Percentiles rank a stretch among this genome's conserved stretches.
Evolutionary conservation across 2,113 vertebrate genomes (phyloP).

Genomic region (Myxocyprinus asiaticus): DNA sequence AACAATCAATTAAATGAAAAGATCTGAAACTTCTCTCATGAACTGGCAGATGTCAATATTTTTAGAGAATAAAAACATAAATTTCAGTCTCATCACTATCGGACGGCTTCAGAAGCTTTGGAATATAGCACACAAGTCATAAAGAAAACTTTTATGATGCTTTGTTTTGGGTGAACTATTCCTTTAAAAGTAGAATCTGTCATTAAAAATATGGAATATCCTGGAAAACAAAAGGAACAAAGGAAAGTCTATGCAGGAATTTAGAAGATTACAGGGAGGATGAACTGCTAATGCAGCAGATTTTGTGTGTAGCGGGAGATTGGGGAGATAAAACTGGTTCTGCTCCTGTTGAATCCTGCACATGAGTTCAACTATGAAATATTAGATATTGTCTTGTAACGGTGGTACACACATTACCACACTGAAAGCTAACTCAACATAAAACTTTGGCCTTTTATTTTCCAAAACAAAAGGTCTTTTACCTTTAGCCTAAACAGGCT

Average conservation of each 20-base stretch:
- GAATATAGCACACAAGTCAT: too few relatives aligned
- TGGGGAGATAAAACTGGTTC: not conserved
- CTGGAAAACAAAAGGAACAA: not conserved
- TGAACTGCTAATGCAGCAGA: not conserved
- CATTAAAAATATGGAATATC: too few relatives aligned
- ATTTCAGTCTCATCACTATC: too few relatives aligned
- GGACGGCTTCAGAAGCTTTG: too few relatives aligned
- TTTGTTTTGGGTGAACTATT: too few relatives aligned
- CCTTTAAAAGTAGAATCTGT: too few relatives aligned
- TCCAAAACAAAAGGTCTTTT: not conserved
- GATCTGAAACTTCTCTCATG: too few relatives aligned
- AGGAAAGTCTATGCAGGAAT: not conserved
- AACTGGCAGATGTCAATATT: too few relatives aligned
- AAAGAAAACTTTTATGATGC: too few relatives aligned
- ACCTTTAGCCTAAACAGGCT: too few relatives aligned
- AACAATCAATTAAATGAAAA: too few relatives aligned
- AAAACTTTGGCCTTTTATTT: not conserved
- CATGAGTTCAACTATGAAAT: slow-evolving; percentile 5
- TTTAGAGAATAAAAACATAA: too few relatives aligned
- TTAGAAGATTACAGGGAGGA: not conserved
- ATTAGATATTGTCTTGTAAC: not conserved
- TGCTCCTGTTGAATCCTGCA: not conserved
- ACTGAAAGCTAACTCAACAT: not conserved
- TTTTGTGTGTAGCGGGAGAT: not conserved
- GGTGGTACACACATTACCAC: not conserved